Percentiles rank a stretch among this genome's conserved stretches.
phyloP scores from a whole-genome alignment of 2,797 vertebrate species.

The Columba guinea region DNA sequence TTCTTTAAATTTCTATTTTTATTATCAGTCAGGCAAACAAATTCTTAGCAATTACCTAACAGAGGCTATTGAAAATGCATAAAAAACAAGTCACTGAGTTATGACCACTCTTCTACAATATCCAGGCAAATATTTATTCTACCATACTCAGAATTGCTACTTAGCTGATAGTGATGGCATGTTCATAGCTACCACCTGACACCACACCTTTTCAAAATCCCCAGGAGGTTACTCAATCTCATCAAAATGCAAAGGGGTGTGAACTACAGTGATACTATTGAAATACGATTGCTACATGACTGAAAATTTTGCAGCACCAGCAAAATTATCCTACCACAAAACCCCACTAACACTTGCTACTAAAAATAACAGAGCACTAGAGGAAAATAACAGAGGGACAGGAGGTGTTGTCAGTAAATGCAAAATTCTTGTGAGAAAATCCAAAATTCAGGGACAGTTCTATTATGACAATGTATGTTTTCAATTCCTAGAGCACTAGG shows the following conservation, averaged over 20 bases:
- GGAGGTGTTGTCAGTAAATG: not conserved
- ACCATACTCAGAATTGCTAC: not conserved
- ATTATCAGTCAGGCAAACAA: conserved; percentile 33
- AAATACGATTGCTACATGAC: conserved; percentile 5
- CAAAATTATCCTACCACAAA: conserved; percentile 13
- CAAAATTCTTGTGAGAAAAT: not conserved
- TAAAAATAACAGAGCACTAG: not conserved
- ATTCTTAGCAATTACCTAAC: not conserved
- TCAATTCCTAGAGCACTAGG: not conserved
- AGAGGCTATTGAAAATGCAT: not conserved
- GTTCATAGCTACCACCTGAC: not conserved
- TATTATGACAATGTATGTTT: not conserved
- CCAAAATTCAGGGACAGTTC: not conserved
- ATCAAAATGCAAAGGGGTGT: not conserved
- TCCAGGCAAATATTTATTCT: not conserved
- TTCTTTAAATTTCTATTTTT: not conserved
- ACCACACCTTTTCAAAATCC: not conserved
- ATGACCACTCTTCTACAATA: not conserved
- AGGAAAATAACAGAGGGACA: not conserved
- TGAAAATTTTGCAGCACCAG: conserved; percentile 12
- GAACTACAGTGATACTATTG: not conserved
- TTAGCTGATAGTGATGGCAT: not conserved
- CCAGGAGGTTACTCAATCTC: not conserved
- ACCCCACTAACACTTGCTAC: not conserved
- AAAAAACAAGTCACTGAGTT: not conserved